phyloP scores from a whole-genome alignment of 2,888 invertebrate species.

The Pollenia griseotomentosa region DNA sequence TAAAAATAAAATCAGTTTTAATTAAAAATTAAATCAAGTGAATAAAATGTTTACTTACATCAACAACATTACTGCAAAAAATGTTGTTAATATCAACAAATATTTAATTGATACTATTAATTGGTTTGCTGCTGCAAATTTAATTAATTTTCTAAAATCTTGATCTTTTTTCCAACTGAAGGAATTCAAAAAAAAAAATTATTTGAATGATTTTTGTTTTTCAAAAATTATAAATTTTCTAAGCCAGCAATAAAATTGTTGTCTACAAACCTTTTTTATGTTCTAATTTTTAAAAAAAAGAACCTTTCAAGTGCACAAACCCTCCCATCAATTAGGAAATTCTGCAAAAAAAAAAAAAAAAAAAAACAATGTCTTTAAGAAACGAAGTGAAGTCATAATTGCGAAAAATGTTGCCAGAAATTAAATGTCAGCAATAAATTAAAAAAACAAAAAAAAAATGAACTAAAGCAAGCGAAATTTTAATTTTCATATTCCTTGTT shows the following conservation, averaged over 20 bases:
- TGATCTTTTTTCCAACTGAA: conserved; percentile 12
- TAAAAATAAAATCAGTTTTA: too few relatives aligned
- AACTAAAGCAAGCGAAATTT: conserved; percentile 6
- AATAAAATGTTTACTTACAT: too few relatives aligned
- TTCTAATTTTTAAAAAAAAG: not conserved
- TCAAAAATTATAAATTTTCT: too few relatives aligned
- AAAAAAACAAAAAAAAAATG: conserved; percentile 15
- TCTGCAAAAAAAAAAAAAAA: not conserved
- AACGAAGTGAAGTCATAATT: conserved; percentile 28
- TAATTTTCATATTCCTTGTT: conserved; percentile 48
- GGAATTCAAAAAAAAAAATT: not conserved
- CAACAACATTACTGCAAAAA: too few relatives aligned
- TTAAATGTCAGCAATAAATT: conserved; percentile 61
- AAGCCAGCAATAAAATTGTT: conserved; percentile 20
- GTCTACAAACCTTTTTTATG: conserved; percentile 13
- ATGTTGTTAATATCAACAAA: too few relatives aligned
- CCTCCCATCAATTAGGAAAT: conserved; percentile 65
- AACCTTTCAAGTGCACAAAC: conserved; percentile 65
- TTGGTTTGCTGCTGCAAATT: too few relatives aligned
- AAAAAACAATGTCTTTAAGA: not conserved
- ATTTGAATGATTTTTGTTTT: not conserved
- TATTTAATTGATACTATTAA: too few relatives aligned
- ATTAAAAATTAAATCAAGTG: too few relatives aligned
- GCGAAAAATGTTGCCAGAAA: conserved; percentile 22
- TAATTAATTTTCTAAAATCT: too few relatives aligned